These are phyloP conservation scores for Lycocerus yunnanus DNA, from an alignment of 2,888 invertebrate genomes.

Conservation along the genomic window DNA sequence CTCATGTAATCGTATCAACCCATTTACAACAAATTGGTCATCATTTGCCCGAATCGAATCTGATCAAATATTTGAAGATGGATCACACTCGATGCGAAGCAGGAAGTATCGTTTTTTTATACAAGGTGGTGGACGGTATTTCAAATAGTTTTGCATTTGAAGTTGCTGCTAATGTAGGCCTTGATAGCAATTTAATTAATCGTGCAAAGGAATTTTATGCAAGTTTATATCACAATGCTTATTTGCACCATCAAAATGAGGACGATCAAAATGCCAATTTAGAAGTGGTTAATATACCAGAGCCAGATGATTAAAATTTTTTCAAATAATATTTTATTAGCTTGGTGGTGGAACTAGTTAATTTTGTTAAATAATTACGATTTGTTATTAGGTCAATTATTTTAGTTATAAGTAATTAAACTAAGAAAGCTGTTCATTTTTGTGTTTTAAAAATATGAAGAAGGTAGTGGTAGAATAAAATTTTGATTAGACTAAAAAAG, in stretches of 20 bases:
- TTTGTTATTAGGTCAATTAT: too few species aligned
- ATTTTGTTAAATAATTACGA: too few species aligned
- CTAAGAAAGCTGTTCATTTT: too few species aligned
- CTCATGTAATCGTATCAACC: conserved; percentile 78
- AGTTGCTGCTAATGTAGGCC: conserved; percentile 66
- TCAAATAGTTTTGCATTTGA: conserved; percentile 69
- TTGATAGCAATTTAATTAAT: conserved; percentile 58
- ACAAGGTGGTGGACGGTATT: conserved; percentile 65
- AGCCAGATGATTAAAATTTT: conserved; percentile 7
- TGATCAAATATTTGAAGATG: conserved; percentile 48
- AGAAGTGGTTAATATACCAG: conserved; percentile 10
- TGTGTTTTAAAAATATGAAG: too few species aligned
- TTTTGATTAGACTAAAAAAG: too few species aligned
- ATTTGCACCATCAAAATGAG: neutral
- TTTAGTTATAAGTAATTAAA: too few species aligned
- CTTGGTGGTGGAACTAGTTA: too few species aligned
- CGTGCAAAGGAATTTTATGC: conserved; percentile 59
- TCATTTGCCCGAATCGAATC: conserved; percentile 60
- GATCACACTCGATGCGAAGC: conserved; percentile 40
- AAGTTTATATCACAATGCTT: conserved; percentile 37
- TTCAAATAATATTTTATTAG: too few species aligned
- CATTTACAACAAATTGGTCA: conserved; percentile 73
- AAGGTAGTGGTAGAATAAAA: too few species aligned
- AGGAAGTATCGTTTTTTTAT: conserved; percentile 68
- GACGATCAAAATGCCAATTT: neutral